Conservation (phyloP, 2,113 vertebrate species). For the Oryzias woworae region DNA sequence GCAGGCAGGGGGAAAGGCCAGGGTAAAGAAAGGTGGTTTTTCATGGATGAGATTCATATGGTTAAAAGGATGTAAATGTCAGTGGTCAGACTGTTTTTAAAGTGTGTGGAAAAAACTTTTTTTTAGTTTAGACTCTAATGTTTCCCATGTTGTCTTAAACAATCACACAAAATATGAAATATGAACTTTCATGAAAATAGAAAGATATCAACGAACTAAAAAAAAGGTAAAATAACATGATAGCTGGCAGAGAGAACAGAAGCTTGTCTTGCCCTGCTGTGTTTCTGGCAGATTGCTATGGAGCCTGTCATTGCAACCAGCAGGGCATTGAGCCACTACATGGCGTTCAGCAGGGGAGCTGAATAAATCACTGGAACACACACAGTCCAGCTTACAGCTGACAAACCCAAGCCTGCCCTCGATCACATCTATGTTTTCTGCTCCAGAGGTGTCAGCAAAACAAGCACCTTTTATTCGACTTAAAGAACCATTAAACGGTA, state of each 20-base stretch:
- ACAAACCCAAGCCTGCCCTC: conserved; percentile 57
- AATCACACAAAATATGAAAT: too few relatives aligned
- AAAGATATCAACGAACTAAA: background rate
- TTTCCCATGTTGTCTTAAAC: too few relatives aligned
- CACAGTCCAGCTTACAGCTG: conserved; percentile 54
- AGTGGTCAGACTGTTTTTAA: conserved; percentile 21
- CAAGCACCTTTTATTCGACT: conserved; percentile 5
- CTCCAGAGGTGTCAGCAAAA: conserved; percentile 5
- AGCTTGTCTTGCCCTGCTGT: conserved; percentile 74
- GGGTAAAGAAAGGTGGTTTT: conserved; percentile 38
- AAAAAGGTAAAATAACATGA: background rate
- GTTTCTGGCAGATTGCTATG: conserved; percentile 73
- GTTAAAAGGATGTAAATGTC: conserved; percentile 25
- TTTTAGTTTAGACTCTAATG: too few relatives aligned
- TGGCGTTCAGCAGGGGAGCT: conserved; percentile 73
- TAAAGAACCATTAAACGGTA: background rate
- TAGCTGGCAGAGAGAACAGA: conserved; percentile 47
- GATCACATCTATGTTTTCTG: conserved; percentile 41
- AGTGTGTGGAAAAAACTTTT: background rate
- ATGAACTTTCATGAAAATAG: background rate
- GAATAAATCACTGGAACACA: conserved; percentile 87
- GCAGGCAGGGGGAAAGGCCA: conserved; percentile 33
- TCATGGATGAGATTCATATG: conserved; percentile 32
- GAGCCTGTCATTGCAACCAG: conserved; percentile 80
- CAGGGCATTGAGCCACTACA: conserved; percentile 81